phyloP scores from a whole-genome alignment of 2,797 vertebrate genomes.

The Pangasius sanitwongsei region DNA sequence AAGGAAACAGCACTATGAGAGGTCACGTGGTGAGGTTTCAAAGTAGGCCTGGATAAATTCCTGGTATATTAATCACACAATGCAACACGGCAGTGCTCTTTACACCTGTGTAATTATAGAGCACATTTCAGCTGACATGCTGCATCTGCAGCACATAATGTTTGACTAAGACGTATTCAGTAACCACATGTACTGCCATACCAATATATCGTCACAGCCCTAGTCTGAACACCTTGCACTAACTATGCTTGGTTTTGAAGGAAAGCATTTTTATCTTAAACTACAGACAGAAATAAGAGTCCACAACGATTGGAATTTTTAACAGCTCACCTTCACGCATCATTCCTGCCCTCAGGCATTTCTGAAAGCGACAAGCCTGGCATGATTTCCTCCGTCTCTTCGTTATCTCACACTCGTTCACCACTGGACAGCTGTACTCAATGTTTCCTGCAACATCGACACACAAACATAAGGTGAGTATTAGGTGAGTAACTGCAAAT shows the following conservation, averaged over 20 bases:
- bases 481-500: neutral
- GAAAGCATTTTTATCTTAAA: neutral
- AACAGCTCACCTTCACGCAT: slow-evolving; percentile 75
- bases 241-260: neutral
- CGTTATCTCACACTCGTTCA: slow-evolving; percentile 77
- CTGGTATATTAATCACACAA: neutral
- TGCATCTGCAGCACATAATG: neutral
- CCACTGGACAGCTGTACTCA: slow-evolving; percentile 77
- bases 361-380: slow-evolving; percentile 80
- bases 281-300: neutral
- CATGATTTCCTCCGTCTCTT: slow-evolving; percentile 78
- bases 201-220: neutral
- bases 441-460: slow-evolving; percentile 72
- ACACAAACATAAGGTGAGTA: neutral
- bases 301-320: neutral
- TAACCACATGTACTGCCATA: neutral
- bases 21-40: neutral
- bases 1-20: neutral
- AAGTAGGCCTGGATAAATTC: neutral
- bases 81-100: no score
- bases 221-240: neutral
- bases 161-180: neutral
- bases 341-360: slow-evolving; percentile 79
- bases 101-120: neutral
- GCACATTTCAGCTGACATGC: neutral